A percentile compares a stretch with the other conserved stretches of the same genome.
These are phyloP conservation scores for Heliocidaris erythrogramma DNA, from an alignment of 35 echinoderm and acorn worm species.

Conservation along the genomic window DNA sequence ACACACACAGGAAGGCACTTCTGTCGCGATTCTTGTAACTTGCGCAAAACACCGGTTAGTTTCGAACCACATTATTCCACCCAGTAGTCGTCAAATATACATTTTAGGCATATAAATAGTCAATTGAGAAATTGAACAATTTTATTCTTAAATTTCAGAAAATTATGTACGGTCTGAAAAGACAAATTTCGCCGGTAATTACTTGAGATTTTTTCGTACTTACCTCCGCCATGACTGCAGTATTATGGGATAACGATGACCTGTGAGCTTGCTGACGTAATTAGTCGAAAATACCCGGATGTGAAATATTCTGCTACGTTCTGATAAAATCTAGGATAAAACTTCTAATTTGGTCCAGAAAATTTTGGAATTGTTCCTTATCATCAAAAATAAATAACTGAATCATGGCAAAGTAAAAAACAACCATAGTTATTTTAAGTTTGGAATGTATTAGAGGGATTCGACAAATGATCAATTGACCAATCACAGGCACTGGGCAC, in stretches of 20 bases:
- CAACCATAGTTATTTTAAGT: background rate
- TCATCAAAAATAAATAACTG: background rate
- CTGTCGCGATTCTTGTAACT: background rate
- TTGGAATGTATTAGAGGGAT: background rate
- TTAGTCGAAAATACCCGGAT: constrained; percentile 59
- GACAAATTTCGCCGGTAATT: constrained; percentile 13
- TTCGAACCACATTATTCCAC: background rate
- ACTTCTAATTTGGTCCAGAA: background rate
- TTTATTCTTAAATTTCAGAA: background rate
- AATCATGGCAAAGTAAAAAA: background rate
- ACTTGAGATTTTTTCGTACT: constrained; percentile 19
- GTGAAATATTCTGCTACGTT: constrained; percentile 23
- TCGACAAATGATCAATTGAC: background rate
- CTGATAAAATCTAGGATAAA: background rate
- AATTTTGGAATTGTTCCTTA: background rate
- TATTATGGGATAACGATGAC: constrained; percentile 89
- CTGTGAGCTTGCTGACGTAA: constrained; percentile 33
- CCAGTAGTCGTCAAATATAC: background rate
- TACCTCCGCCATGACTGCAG: constrained; percentile 93
- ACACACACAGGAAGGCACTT: background rate
- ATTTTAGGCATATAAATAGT: background rate
- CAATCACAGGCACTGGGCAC: background rate
- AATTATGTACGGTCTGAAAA: background rate
- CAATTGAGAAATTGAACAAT: background rate
- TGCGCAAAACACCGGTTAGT: background rate